phyloP scores from a whole-genome alignment of 2,888 invertebrate genomes.

The Calliopum simillimum region DNA sequence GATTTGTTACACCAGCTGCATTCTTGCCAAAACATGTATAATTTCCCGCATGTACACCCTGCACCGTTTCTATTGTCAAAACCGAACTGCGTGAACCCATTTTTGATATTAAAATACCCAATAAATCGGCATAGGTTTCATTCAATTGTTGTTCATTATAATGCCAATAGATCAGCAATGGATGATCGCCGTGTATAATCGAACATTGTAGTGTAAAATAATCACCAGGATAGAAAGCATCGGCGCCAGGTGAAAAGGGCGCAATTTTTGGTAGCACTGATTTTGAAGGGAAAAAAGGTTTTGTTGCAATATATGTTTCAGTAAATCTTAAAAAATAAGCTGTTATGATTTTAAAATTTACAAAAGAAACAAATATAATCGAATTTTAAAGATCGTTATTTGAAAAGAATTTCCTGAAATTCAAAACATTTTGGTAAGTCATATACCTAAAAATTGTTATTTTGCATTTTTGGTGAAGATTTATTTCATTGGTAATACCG shows the following conservation, averaged over 20 bases:
- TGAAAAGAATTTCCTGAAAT: too few relatives aligned
- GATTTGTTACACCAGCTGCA: slow-evolving; percentile 74
- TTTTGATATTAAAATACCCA: slow-evolving; percentile 68
- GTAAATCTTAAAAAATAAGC: too few relatives aligned
- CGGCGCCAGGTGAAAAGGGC: slow-evolving; percentile 80
- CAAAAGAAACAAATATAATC: too few relatives aligned
- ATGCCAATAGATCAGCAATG: slow-evolving; percentile 80
- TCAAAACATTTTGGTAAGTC: too few relatives aligned
- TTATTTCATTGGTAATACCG: too few relatives aligned
- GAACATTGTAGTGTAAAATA: slow-evolving; percentile 74
- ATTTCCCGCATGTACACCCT: slow-evolving; percentile 76
- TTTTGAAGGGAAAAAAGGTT: background rate
- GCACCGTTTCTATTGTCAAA: slow-evolving; percentile 72
- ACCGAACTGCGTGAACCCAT: slow-evolving; percentile 70
- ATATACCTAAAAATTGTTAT: too few relatives aligned
- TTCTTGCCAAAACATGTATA: slow-evolving; percentile 77
- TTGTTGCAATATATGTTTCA: background rate
- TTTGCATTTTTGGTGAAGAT: too few relatives aligned
- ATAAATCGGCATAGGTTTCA: slow-evolving; percentile 63
- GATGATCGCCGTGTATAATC: slow-evolving; percentile 81
- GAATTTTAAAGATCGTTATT: too few relatives aligned
- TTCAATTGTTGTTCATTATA: slow-evolving; percentile 73
- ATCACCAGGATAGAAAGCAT: slow-evolving; percentile 80
- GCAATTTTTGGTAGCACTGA: slow-evolving; percentile 82
- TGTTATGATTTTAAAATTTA: background rate